phyloP scores from a whole-genome alignment of 2,797 vertebrate genomes.

The Selene dorsalis region DNA sequence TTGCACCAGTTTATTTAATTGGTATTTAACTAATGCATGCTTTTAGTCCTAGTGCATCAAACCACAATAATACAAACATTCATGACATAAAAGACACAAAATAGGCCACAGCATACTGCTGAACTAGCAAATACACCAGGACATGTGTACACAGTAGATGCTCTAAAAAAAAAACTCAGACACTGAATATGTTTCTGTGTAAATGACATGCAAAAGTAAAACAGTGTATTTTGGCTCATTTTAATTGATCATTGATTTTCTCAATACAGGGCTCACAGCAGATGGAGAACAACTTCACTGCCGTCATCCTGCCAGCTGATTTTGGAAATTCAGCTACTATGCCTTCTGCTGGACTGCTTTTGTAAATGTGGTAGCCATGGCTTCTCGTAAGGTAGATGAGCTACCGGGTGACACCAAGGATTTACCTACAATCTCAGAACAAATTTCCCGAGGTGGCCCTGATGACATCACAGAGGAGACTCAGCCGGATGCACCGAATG shows the following conservation, averaged over 20 bases:
- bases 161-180: neutral
- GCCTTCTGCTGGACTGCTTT: conserved; percentile 48
- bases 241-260: conserved; percentile 23
- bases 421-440: conserved; percentile 53
- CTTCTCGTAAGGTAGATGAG: conserved; percentile 77
- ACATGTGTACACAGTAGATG: neutral
- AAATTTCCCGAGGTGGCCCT: conserved; percentile 49
- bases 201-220: neutral
- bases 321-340: conserved; percentile 42
- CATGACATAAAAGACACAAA: neutral
- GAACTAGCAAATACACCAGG: neutral
- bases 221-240: neutral
- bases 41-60: neutral
- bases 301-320: conserved; percentile 42
- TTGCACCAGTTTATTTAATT: neutral
- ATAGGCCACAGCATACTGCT: neutral
- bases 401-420: conserved; percentile 67
- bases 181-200: neutral
- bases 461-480: conserved; percentile 72
- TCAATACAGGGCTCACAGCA: conserved; percentile 52
- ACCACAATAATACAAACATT: neutral
- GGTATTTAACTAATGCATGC: neutral
- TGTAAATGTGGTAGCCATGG: conserved; percentile 82
- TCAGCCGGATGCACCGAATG: conserved; percentile 63
- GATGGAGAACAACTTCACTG: conserved; percentile 57